Evolutionary conservation across 2,113 vertebrate genomes (phyloP), one percentile per base, ranked within the genome.

Genomic region (Stigmatopora argus): DNA sequence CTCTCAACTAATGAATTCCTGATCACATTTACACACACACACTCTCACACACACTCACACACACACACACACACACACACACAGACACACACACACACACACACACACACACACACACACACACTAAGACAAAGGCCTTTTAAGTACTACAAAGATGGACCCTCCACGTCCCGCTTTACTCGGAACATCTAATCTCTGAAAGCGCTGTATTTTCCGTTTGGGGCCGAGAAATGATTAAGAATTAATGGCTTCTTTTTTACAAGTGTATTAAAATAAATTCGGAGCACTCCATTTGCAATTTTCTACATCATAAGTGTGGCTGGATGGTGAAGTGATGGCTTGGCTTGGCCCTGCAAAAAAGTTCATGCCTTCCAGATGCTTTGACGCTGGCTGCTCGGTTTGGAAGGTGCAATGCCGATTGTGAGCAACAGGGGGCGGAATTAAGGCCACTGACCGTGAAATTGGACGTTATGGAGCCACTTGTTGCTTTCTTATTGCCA

Each of bases 1-100:
- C 81, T 86, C 80, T 79, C 65, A 66, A 31, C 77, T 87, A 87
- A 85, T 86, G 81, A 84, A 84, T 84, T 85, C 83, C 80, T 83
- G 77, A 81, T 80, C 84, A 76, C 73, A 76, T 59, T 66, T 60
- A 66, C 35, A 65, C 72, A 67, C 67, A 60, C 49, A 59, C 48
- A 56, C 23, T 56, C 62, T 48, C 71, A 66, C 69, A 31, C 26
- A 31, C 26, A 31, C 59, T 59, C 45, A 45, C 66, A 64, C 62
- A 47, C 74, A 66, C 67, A 68, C 69, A 65, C 53, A 70, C 49
- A 55, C 65, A 60, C 51, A 58, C 44, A n/a, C n/a, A 66, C 35
- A 65, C 72, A 67, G 65, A 60, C 49, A 59, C 48, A 56, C 23
- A 59, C 62, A 52, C 71, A 66, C 69, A 31, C 26, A 31, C 26